phyloP scores from a whole-genome alignment of 2,113 vertebrate species.

The Campylomormyrus numenius region DNA sequence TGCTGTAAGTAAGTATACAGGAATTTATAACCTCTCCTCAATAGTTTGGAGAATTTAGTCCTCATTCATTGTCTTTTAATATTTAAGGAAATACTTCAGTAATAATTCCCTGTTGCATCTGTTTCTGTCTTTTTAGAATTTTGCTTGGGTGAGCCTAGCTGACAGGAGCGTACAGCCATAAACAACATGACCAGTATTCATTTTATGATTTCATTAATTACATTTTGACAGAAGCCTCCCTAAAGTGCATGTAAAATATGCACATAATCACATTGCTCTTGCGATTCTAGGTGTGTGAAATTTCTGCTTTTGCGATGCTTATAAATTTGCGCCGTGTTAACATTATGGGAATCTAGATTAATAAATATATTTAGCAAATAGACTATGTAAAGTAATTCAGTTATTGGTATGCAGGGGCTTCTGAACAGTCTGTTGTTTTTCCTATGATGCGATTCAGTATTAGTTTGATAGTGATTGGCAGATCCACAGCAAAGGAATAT shows the following conservation, averaged over 20 bases:
- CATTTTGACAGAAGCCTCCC: not conserved
- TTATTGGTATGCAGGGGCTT: not conserved
- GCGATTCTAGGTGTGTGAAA: not conserved
- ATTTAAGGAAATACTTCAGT: not conserved
- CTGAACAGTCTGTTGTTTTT: not conserved
- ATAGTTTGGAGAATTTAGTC: not conserved
- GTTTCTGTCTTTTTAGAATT: not conserved
- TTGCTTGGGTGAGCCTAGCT: not conserved
- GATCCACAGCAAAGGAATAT: not conserved
- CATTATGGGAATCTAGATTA: not conserved
- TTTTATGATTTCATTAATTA: not conserved
- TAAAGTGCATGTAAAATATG: not conserved
- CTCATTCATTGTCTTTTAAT: not conserved
- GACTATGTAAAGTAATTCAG: not conserved
- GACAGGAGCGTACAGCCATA: not conserved
- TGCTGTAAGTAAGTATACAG: not conserved
- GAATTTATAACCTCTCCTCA: not conserved
- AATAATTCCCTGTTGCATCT: not conserved
- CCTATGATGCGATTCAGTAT: not conserved
- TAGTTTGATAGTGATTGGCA: not conserved
- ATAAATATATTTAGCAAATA: not conserved
- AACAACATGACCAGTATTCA: not conserved
- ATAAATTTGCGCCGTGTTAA: not conserved
- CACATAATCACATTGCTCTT: not conserved
- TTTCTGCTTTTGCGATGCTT: not conserved